These are phyloP conservation scores for Lucinisca nassula DNA, from an alignment of 2,888 invertebrate genomes.

Conservation along the genomic window DNA sequence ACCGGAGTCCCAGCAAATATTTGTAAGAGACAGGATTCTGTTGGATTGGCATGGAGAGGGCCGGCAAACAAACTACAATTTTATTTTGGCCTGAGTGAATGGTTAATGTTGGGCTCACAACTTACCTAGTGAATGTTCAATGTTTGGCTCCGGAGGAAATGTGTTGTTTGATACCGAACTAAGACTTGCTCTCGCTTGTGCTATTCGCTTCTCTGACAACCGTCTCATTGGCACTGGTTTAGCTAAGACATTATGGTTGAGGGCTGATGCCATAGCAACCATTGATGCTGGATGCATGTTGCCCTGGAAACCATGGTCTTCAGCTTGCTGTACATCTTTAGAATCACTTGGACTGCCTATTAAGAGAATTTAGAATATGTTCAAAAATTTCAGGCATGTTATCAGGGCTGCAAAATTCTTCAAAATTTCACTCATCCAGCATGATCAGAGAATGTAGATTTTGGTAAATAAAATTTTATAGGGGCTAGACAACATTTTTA, in stretches of 20 bases:
- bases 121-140: slow-evolving; percentile 11
- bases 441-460: too few species aligned
- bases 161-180: slow-evolving; percentile 1
- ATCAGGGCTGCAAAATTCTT: too few species aligned
- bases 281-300: slow-evolving; percentile 69
- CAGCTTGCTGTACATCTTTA: slow-evolving; percentile 53
- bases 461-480: too few species aligned
- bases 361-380: neutral
- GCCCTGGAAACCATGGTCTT: slow-evolving; percentile 58
- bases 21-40: too few species aligned
- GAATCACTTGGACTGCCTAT: slow-evolving; percentile 76
- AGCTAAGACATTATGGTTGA: slow-evolving; percentile 72
- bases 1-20: too few species aligned
- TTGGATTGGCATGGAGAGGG: too few species aligned
- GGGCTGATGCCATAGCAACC: slow-evolving; percentile 63
- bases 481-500: too few species aligned
- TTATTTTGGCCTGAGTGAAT: too few species aligned
- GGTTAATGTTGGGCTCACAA: too few species aligned
- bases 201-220: slow-evolving; percentile 73
- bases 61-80: too few species aligned
- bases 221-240: slow-evolving; percentile 80
- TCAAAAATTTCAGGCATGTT: too few species aligned
- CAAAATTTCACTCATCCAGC: too few species aligned
- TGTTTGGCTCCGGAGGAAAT: slow-evolving; percentile 8
- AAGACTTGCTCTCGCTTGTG: slow-evolving; percentile 62